These are phyloP conservation scores for Epizoanthus fatuus DNA, from an alignment of 92 coral and sea anemone species.

Conservation along the genomic window DNA sequence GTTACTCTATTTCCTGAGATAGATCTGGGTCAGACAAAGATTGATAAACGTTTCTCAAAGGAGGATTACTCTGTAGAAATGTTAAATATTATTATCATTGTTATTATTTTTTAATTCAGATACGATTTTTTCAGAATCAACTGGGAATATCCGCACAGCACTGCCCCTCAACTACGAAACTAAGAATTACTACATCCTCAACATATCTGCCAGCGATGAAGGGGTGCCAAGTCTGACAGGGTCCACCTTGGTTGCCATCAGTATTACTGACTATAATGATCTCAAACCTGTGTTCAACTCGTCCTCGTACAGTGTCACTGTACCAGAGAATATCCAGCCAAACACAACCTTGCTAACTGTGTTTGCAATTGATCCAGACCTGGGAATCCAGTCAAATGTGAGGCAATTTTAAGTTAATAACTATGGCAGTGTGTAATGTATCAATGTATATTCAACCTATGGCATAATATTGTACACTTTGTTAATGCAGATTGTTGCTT, in stretches of 20 bases:
- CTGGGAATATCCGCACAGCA: slow-evolving; percentile 65
- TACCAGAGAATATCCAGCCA: slow-evolving; percentile 71
- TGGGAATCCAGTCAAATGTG: slow-evolving; percentile 55
- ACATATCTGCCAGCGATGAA: slow-evolving; percentile 73
- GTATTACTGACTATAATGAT: slow-evolving; percentile 72
- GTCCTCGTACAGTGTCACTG: slow-evolving; percentile 51
- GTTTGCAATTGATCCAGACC: slow-evolving; percentile 51
- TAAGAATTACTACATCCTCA: slow-evolving; percentile 57
- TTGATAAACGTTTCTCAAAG: too few species aligned
- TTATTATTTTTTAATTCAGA: too few species aligned
- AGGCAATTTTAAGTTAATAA: slow-evolving; percentile 13
- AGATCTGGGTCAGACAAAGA: too few species aligned
- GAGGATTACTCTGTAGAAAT: too few species aligned
- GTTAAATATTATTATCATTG: too few species aligned
- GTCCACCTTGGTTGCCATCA: slow-evolving; percentile 49
- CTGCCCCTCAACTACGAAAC: slow-evolving; percentile 82
- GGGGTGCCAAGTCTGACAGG: slow-evolving; percentile 64
- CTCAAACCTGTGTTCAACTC: slow-evolving; percentile 74
- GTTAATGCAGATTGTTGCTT: too few species aligned
- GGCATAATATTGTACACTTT: too few species aligned
- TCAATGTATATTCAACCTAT: too few species aligned
- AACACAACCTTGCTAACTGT: slow-evolving; percentile 68
- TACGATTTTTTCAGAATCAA: slow-evolving; percentile 45
- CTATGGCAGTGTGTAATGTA: background rate
- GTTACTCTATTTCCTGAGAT: too few species aligned